Base-by-base conservation (phyloP, 2,888 invertebrate genomes). In the Bugula neritina region DNA sequence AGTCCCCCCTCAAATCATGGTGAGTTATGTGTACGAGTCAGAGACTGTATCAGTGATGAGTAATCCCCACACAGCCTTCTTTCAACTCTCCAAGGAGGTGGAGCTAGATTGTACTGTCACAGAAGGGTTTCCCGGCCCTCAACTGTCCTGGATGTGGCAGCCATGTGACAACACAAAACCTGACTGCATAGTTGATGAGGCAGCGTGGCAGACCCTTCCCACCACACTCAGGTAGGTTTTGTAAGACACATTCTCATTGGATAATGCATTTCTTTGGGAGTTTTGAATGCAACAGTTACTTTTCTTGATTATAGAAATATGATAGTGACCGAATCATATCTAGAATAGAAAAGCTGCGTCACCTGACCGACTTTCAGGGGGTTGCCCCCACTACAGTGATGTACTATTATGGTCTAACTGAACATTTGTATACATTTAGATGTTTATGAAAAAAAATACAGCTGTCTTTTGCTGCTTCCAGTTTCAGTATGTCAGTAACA, bases 61-160 rank as follows among this genome's bases (percentile, higher is more conserved):
- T 43, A 10, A 5, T 10, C 10, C 5, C 10, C 10, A 17, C 43
- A 43, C 5, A 17, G 10, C 13, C 3, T 31, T 31, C 31, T 13
- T 63, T 31, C 63, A 63, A 31, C 31, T 27, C 5, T 27, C 27
- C 27, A 63, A 31, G 34, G n/a, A 5, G 29, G 29, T 63, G 2
- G n/a, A 63, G 29, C 29, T 63, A 3, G 63, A 63, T 5, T 63
- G 63, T 31, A 27, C 3, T 1, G 17, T 17, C 1, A 5, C 31
- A 5, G 27, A 63, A 31, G 73, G 74, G 27, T 54, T 54, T n/a
- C 74, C 74, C 0, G 73, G 74, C 0, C 73, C 74, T 0, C 54
- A 52, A 10, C 74, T 78, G 43, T 70, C 74, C 34, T 78, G 77
- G 78, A 73, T 72, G 54, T 77, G 74, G 73, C 75, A 76, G 69